Percentiles rank a stretch among this genome's conserved stretches.
phyloP scores from a whole-genome alignment of 2,113 vertebrate genomes.

The Ailurus styani region DNA sequence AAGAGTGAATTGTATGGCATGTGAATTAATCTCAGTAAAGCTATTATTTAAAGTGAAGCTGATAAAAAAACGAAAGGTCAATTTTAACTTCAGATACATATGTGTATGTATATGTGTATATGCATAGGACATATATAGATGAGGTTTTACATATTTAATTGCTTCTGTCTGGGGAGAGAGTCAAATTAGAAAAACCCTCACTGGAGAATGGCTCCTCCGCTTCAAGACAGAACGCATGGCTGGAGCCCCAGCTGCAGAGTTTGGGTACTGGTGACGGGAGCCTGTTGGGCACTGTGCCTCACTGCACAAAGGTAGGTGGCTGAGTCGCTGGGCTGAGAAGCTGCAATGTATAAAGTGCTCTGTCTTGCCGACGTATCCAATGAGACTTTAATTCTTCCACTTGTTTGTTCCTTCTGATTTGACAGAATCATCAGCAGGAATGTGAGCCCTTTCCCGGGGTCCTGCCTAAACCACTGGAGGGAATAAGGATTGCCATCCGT shows the following conservation, averaged over 20 bases:
- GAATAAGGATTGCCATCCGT: rapidly evolving
- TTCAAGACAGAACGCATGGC: neutral
- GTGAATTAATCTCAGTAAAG: neutral
- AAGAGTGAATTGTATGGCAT: neutral
- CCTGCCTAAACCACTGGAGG: constrained; percentile 21
- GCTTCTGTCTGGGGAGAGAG: neutral
- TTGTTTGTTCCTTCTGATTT: neutral
- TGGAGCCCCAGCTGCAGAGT: neutral
- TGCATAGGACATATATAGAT: neutral
- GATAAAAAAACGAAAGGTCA: neutral
- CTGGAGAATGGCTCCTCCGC: neutral
- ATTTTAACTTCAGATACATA: neutral
- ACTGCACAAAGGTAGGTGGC: constrained; percentile 16
- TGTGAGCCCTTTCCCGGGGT: neutral
- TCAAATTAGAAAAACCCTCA: neutral
- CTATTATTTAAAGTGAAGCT: neutral
- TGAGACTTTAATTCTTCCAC: neutral
- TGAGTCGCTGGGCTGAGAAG: neutral
- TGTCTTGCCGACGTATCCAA: neutral
- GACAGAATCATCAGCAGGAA: neutral
- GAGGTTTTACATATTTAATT: neutral
- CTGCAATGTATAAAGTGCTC: neutral
- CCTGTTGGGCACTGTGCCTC: neutral
- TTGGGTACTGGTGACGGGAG: neutral
- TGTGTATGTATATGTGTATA: neutral